Conservation (phyloP, 2,888 invertebrate genomes). For the Oligia fasciuncula region DNA sequence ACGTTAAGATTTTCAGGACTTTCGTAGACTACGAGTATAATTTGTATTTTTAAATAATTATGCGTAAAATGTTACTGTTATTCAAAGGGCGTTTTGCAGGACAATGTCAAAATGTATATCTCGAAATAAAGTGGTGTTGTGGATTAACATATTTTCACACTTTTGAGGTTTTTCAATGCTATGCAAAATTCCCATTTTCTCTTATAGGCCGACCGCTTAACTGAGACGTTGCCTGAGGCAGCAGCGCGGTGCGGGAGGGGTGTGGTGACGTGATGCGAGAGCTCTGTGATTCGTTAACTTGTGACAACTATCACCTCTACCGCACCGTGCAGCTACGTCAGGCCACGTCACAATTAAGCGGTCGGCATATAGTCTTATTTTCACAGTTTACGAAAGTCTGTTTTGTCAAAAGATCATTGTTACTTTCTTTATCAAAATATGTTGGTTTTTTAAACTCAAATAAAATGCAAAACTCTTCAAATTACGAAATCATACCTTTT, state of each 20-base stretch:
- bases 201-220: neutral
- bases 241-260: no score
- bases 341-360: no score
- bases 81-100: neutral
- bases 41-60: neutral
- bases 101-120: neutral
- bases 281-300: no score
- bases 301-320: no score
- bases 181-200: constrained; percentile 1
- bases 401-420: neutral
- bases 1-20: constrained; percentile 4
- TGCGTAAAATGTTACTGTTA: neutral
- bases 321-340: no score
- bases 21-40: neutral
- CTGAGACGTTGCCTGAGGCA: no score
- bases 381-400: constrained; percentile 32
- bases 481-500: constrained; percentile 65
- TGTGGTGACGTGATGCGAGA: no score
- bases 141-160: neutral
- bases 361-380: neutral
- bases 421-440: constrained; percentile 5
- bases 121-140: neutral
- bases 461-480: constrained; percentile 65
- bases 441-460: constrained; percentile 42
- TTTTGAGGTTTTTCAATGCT: neutral